Evolutionary conservation across 1,140 invertebrate species (phyloP).

Genomic region (Leptinotarsa lineolata): DNA sequence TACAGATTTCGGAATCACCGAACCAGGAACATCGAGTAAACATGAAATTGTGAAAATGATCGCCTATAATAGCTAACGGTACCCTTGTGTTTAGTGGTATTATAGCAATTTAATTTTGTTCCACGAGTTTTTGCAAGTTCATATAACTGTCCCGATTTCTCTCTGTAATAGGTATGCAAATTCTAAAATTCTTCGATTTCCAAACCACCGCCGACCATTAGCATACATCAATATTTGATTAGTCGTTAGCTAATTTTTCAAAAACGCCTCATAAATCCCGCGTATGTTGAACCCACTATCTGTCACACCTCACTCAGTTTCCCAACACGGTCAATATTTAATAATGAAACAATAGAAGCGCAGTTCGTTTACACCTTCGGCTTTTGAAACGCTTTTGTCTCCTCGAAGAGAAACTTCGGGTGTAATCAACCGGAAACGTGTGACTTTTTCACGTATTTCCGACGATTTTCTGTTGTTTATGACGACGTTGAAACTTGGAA

Average conservation of each 20-base stretch:
- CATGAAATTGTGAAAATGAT: too few relatives aligned
- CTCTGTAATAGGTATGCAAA: background rate
- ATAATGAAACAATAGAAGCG: background rate
- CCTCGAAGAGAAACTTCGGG: background rate
- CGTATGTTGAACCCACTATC: background rate
- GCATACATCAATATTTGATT: slow-evolving; percentile 2
- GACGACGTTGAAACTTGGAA: background rate
- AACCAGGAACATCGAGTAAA: too few relatives aligned
- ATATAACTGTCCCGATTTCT: background rate
- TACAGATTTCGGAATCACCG: too few relatives aligned
- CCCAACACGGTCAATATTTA: slow-evolving; percentile 3
- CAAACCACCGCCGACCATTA: background rate
- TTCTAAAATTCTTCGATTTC: background rate
- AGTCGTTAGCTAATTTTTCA: background rate
- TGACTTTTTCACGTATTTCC: slow-evolving; percentile 6
- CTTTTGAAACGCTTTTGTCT: background rate
- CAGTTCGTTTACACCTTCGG: background rate
- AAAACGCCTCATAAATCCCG: background rate
- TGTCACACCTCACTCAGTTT: background rate
- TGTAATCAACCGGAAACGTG: background rate
- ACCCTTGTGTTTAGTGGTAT: too few relatives aligned
- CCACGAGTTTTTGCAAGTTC: too few relatives aligned
- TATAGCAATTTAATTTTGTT: too few relatives aligned
- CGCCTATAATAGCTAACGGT: too few relatives aligned
- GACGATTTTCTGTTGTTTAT: background rate